Base-by-base conservation (phyloP, 2,797 vertebrate species). In the Erpetoichthys calabaricus region DNA sequence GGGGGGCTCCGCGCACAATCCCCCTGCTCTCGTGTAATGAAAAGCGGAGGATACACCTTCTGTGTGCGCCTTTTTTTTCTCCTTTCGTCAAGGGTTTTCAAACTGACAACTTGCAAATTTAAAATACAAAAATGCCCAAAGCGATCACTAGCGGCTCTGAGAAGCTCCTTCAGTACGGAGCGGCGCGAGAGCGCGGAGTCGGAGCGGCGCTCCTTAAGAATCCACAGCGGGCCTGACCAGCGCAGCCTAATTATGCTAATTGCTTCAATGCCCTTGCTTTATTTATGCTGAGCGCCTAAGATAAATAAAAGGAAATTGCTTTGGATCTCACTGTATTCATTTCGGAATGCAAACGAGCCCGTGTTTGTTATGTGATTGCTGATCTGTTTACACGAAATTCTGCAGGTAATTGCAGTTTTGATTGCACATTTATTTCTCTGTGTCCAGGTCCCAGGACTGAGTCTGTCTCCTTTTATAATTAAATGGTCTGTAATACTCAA, bases 301-400 rank as follows among this genome's bases (percentile, higher is more conserved):
- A 96, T 94, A 96, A 97, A 98, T 96, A 97, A 96, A 91, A 92
- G 91, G 87, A 98, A 97, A 98, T 97, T 97, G 92, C 93, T 94
- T 95, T 95, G 91, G 89, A 91, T 96, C 92, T 89, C 90, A 94
- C 90, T 91, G 90, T 93, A 91, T 94, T 93, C 89, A 91, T 92
- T 93, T 92, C 91, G 88, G 92, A 94, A 97, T 97, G 91, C 92
- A 94, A 97, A 97, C 89, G 89, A 98, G 88, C 88, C 84, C 72
- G 78, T 90, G 87, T 90, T 91, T 90, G 89, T 90, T 91, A 87
- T 89, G 87, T 87, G 87, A 90, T 84, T 90, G 85, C 88, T 91
- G 88, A 92, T 92, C 91, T 96, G 91, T 96, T 97, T 97, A 94
- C 91, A 91, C 91, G 90, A 95, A 96, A 94, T 95, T 92, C 90